Percentiles rank a stretch among this genome's conserved stretches.
Evolutionary conservation across 2,888 invertebrate species (phyloP).

Genomic region (Glyphotaelius pellucidus): DNA sequence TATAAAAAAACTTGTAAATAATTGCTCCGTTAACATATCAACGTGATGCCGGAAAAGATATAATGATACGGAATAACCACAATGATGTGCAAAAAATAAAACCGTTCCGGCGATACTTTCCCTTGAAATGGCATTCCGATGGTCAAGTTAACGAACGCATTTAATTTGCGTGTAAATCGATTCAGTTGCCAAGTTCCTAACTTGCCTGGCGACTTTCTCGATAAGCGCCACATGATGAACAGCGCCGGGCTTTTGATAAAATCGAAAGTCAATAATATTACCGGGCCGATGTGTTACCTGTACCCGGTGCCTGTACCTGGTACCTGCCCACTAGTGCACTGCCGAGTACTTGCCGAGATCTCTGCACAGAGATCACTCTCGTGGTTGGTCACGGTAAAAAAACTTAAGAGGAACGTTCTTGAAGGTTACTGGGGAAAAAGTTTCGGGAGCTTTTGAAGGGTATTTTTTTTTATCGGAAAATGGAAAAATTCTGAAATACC

Average conservation of each 20-base stretch:
- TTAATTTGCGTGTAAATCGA: conserved; percentile 22
- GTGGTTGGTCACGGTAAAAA: not conserved
- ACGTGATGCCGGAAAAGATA: not conserved
- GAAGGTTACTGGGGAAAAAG: too few species aligned
- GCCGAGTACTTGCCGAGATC: too few species aligned
- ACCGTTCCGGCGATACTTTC: not conserved
- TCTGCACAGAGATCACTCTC: not conserved
- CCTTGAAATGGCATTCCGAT: conserved; percentile 8
- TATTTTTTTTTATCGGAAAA: too few species aligned
- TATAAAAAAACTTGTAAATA: too few species aligned
- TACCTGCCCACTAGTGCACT: not conserved
- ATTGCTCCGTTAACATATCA: not conserved
- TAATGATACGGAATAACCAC: not conserved
- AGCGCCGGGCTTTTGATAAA: conserved; percentile 32
- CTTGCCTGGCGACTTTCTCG: not conserved
- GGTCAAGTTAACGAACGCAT: conserved; percentile 8
- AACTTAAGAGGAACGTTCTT: not conserved
- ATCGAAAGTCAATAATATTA: conserved; percentile 41
- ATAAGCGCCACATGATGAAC: conserved; percentile 8
- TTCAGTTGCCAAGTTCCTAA: not conserved
- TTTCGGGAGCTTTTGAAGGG: too few species aligned
- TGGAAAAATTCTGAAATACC: too few species aligned
- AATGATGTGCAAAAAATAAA: not conserved
- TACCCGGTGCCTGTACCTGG: not conserved
- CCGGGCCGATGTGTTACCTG: conserved; percentile 15